Evolutionary conservation across 92 coral and sea anemone species (phyloP).

Genomic region (Nematostella vectensis): DNA sequence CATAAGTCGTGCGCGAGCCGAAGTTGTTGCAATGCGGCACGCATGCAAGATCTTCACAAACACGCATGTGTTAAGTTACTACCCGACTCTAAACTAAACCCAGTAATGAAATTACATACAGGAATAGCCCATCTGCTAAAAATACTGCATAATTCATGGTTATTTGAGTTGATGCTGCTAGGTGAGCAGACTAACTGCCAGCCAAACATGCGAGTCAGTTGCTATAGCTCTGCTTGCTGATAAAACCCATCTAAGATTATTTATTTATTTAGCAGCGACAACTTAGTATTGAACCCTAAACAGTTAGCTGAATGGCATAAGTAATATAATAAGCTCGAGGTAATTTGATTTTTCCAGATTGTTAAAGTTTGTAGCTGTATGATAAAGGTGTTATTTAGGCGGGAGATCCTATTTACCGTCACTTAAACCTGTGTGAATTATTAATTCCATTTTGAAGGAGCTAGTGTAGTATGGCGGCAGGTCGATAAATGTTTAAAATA

Average conservation of each 20-base stretch:
- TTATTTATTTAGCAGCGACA: slow-evolving; percentile 23
- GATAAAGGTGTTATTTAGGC: too few species aligned
- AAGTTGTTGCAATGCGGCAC: too few species aligned
- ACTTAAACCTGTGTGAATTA: neutral
- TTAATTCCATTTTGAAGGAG: neutral
- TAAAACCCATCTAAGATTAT: slow-evolving; percentile 13
- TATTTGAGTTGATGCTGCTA: slow-evolving; percentile 41
- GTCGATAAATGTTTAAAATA: neutral
- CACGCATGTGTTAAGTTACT: too few species aligned
- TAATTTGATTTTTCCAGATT: too few species aligned
- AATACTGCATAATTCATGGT: slow-evolving; percentile 63
- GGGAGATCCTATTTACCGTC: neutral
- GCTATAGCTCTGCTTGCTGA: slow-evolving; percentile 22
- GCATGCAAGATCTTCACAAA: too few species aligned
- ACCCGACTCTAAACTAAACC: too few species aligned
- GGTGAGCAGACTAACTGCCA: slow-evolving; percentile 34
- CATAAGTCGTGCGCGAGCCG: too few species aligned
- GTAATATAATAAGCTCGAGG: too few species aligned
- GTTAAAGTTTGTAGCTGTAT: too few species aligned
- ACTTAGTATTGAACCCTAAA: too few species aligned
- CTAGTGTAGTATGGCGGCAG: neutral
- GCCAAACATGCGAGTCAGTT: slow-evolving; percentile 28
- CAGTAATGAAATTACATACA: slow-evolving; percentile 36
- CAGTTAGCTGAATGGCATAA: too few species aligned
- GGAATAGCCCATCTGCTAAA: slow-evolving; percentile 57